Evolutionary conservation across 2,888 invertebrate species (phyloP).

Genomic region (Bembecia ichneumoniformis): DNA sequence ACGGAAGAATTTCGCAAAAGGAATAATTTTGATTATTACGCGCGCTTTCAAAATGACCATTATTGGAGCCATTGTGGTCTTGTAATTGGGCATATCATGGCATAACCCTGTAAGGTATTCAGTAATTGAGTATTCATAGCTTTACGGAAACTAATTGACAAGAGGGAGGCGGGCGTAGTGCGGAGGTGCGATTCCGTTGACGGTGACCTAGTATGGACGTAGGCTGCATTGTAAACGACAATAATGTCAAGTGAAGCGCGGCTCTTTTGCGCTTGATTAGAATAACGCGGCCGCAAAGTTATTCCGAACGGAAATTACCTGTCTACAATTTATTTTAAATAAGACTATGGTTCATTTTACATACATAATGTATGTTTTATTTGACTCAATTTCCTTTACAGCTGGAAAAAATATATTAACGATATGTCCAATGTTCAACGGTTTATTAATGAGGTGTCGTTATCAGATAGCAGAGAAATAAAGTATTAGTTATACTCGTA

Average conservation of each 20-base stretch:
- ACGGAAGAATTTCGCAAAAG: not conserved
- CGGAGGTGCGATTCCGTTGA: slow-evolving; percentile 17
- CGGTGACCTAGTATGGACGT: slow-evolving; percentile 9
- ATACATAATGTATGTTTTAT: no score
- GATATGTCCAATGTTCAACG: no score
- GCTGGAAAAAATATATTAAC: no score
- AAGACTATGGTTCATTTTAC: no score
- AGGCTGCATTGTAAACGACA: slow-evolving; percentile 4
- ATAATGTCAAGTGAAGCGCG: not conserved
- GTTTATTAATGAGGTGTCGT: no score
- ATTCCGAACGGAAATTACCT: slow-evolving; percentile 2
- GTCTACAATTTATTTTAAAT: no score
- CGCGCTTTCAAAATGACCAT: not conserved
- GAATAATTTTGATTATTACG: not conserved
- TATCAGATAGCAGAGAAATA: no score
- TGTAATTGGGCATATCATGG: slow-evolving; percentile 2
- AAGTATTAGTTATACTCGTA: no score
- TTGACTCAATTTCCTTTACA: no score
- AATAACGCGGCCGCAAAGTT: slow-evolving; percentile 7
- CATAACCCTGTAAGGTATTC: slow-evolving; percentile 23
- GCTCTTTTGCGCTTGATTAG: slow-evolving; percentile 6
- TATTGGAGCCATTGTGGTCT: not conserved
- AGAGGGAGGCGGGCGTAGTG: slow-evolving; percentile 12
- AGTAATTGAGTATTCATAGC: slow-evolving; percentile 43
- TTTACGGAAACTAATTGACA: slow-evolving; percentile 37